A percentile compares a stretch with the other conserved stretches of the same genome.
These are phyloP conservation scores for Drosophila multiciliata DNA, from an alignment of 2,888 invertebrate species.

Conservation along the genomic window DNA sequence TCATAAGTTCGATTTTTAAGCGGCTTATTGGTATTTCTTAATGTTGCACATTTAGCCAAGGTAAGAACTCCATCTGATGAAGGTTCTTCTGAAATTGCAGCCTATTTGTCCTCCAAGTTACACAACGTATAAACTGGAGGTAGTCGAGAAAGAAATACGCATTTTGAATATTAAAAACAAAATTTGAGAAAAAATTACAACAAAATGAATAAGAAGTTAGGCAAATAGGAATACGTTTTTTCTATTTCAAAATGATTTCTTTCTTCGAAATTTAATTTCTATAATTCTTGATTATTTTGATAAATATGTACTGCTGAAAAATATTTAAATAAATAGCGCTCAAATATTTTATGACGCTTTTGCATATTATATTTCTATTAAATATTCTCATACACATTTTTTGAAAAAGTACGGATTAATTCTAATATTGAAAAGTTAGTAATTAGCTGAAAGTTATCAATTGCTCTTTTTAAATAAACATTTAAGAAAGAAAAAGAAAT, in stretches of 20 bases:
- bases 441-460: not conserved
- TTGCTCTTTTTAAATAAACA: not conserved
- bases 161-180: not conserved
- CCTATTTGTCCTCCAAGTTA: not conserved
- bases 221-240: too few species aligned
- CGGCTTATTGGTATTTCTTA: not conserved
- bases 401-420: not conserved
- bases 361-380: not conserved
- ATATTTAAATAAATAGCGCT: not conserved
- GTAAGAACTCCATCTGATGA: too few species aligned
- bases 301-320: not conserved
- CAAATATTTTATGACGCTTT: not conserved
- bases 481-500: not conserved
- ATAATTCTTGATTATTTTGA: not conserved
- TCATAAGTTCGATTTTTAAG: conserved; percentile 5
- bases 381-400: not conserved
- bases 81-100: not conserved
- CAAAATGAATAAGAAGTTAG: too few species aligned
- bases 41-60: not conserved
- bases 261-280: not conserved
- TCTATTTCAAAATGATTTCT: not conserved
- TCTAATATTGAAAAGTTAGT: not conserved
- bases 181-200: too few species aligned
- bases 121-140: not conserved
- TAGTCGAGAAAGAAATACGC: not conserved